Evolutionary conservation across 2,888 invertebrate species (phyloP).

Genomic region (Byasa hedistus): DNA sequence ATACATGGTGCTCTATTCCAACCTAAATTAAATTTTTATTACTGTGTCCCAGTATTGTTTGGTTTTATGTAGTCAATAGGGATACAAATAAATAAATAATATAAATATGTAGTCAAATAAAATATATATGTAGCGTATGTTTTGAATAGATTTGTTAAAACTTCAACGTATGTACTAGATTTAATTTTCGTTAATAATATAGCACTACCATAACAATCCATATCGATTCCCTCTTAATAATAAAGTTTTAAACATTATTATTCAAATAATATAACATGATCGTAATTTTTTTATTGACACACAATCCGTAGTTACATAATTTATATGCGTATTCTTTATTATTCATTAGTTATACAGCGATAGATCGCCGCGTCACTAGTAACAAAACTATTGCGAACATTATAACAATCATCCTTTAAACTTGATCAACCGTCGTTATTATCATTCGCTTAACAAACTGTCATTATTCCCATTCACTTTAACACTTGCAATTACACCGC

Average conservation of each 20-base stretch:
- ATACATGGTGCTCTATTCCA: not conserved
- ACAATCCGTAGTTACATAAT: not conserved
- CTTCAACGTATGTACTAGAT: not conserved
- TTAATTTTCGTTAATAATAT: not conserved
- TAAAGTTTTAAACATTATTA: not conserved
- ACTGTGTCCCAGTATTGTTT: too few species aligned
- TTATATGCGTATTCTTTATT: not conserved
- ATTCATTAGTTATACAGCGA: not conserved
- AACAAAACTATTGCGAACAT: not conserved
- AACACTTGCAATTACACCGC: not conserved
- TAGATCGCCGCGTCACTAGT: not conserved
- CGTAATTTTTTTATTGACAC: not conserved
- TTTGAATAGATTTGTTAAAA: not conserved
- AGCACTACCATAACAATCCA: conserved; percentile 11
- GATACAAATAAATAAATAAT: not conserved
- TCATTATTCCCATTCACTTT: not conserved
- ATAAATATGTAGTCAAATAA: not conserved
- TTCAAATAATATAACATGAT: not conserved
- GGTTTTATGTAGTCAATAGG: too few species aligned
- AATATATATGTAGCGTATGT: not conserved
- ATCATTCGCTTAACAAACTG: not conserved
- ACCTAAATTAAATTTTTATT: not conserved
- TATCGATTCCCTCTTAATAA: conserved; percentile 1
- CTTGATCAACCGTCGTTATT: not conserved
- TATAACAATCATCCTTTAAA: not conserved